Conservation (phyloP, 2,797 vertebrate genomes). For the Smutsia gigantea region DNA sequence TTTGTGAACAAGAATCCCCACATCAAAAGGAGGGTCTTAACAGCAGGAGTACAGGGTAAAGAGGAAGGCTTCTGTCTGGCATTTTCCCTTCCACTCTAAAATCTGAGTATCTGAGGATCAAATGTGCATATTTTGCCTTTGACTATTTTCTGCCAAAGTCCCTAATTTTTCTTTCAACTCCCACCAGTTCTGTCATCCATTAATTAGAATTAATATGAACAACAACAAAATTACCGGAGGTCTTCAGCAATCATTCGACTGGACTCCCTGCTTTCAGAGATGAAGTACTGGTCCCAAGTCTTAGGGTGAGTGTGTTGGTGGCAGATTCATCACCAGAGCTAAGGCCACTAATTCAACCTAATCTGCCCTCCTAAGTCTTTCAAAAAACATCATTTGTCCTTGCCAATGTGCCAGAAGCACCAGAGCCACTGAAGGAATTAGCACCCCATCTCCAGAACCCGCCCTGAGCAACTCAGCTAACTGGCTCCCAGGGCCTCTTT, state of each 20-base stretch:
- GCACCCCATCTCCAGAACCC: background rate
- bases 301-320: background rate
- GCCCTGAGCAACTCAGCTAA: background rate
- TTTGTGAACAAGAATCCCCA: no score
- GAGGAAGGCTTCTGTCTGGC: background rate
- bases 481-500: background rate
- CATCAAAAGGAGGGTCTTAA: background rate
- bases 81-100: background rate
- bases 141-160: background rate
- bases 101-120: background rate
- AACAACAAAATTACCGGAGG: background rate
- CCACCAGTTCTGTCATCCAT: background rate
- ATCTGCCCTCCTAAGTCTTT: background rate
- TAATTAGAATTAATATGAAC: background rate
- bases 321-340: background rate
- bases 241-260: background rate
- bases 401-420: background rate
- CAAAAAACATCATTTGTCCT: background rate
- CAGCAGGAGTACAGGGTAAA: background rate
- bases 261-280: background rate
- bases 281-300: background rate
- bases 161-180: constrained; percentile 32
- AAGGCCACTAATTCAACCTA: background rate
- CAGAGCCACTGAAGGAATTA: background rate
- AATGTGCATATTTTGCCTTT: background rate